Percentiles rank a stretch among this genome's conserved stretches.
phyloP scores from a whole-genome alignment of 2,888 invertebrate genomes.

The Mamestra brassicae region DNA sequence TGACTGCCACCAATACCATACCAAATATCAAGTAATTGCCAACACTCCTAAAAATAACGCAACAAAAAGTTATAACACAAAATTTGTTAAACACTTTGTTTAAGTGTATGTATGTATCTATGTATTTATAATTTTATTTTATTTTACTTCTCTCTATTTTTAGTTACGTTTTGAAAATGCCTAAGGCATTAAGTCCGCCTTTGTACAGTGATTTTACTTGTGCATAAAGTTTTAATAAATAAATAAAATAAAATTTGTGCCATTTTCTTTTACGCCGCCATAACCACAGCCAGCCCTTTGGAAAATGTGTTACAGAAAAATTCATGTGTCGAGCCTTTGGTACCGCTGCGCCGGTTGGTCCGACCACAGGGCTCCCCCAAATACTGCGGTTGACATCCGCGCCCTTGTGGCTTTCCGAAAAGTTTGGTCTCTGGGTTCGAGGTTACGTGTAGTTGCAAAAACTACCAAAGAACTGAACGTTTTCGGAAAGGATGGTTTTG shows the following conservation, averaged over 20 bases:
- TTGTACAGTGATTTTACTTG: too few relatives aligned
- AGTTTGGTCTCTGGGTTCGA: constrained; percentile 28
- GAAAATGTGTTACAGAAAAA: constrained; percentile 62
- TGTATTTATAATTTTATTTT: too few relatives aligned
- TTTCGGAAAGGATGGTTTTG: background rate
- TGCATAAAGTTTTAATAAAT: too few relatives aligned
- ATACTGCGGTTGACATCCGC: constrained; percentile 55
- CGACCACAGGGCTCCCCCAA: constrained; percentile 49
- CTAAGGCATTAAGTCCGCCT: too few relatives aligned
- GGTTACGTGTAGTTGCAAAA: constrained; percentile 25
- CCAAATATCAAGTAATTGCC: background rate
- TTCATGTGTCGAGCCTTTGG: constrained; percentile 54
- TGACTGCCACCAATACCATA: constrained; percentile 6
- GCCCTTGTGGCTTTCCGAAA: constrained; percentile 53
- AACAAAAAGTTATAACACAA: background rate
- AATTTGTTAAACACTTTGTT: too few relatives aligned
- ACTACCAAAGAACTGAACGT: constrained; percentile 27
- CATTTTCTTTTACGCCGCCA: constrained; percentile 33
- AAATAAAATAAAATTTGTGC: constrained; percentile 2
- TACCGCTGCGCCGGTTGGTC: constrained; percentile 24
- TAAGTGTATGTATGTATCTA: too few relatives aligned
- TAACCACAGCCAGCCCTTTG: constrained; percentile 28
- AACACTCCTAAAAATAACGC: constrained; percentile 1
- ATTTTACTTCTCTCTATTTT: too few relatives aligned
- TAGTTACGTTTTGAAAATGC: too few relatives aligned